A percentile compares a stretch with the other conserved stretches of the same genome.
These are phyloP conservation scores for Conus betulinus DNA, from an alignment of 1,140 invertebrate genomes.

Conservation along the genomic window DNA sequence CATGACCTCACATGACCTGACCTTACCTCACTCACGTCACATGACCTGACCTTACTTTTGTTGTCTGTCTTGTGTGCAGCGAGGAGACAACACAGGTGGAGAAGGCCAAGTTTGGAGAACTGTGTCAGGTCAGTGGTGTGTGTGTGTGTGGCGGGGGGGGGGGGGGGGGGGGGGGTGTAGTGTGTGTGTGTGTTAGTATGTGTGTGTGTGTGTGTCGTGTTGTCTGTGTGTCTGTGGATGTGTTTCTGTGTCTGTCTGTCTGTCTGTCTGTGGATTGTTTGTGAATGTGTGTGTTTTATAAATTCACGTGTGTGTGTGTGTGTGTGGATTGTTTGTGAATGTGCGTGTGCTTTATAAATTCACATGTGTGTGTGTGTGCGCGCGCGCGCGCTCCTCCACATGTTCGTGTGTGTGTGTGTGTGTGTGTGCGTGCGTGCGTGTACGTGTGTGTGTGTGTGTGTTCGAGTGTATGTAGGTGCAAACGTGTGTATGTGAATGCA, in stretches of 20 bases:
- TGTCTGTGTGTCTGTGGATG: not conserved
- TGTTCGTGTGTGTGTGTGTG: too few species aligned
- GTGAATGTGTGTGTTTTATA: too few species aligned
- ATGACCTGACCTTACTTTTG: too few species aligned
- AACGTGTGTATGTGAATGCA: not conserved
- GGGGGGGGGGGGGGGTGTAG: too few species aligned
- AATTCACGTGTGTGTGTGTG: too few species aligned
- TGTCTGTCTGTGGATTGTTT: not conserved
- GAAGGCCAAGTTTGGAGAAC: conserved; percentile 70
- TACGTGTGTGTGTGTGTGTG: not conserved
- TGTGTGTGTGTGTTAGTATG: not conserved
- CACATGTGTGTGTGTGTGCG: not conserved
- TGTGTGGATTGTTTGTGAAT: not conserved
- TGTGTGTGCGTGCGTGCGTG: not conserved
- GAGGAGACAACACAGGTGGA: conserved; percentile 63
- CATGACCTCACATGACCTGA: too few species aligned
- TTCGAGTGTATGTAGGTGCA: not conserved
- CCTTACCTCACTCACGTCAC: too few species aligned
- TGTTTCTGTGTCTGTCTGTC: not conserved
- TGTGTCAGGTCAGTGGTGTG: conserved; percentile 61
- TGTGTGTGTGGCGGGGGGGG: conserved; percentile 13
- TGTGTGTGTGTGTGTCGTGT: not conserved
- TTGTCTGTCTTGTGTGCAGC: conserved; percentile 48
- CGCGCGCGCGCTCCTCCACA: not conserved
- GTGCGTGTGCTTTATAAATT: too few species aligned